Evolutionary conservation across 2,888 invertebrate species (phyloP), one percentile per base, ranked within the genome.

Genomic region (Drosophila aldrichi): DNA sequence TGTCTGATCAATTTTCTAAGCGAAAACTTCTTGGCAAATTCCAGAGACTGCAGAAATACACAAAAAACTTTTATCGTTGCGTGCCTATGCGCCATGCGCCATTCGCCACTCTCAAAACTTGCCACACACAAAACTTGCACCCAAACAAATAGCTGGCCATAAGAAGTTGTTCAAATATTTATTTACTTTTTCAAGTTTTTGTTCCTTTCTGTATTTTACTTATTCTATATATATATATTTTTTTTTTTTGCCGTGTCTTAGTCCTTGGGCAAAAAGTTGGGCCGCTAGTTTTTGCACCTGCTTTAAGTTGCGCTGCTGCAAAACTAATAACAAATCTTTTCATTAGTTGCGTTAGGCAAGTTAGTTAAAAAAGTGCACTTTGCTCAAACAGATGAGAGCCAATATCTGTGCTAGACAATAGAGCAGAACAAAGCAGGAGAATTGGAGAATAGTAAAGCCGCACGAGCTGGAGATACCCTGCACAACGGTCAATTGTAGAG

Each of bases 311-410:
- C 48, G 54, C 41, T 63, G 63, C 64, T 64, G 74, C 70, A 67
- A 74, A 86, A 88, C 89, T 88, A 89, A 85, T 85, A 85, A 89
- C 89, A 85, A 85, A 89, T 89, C 89, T 88, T 85, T 85, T 85
- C 84, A 85, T 85, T 85, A 85, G 89, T 89, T 85, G 79, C 82
- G 71, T 85, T 89, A 89, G 88, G 81, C 88, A 89, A 89, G 88
- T 87, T 84, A 87, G 89, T 84, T 84, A 89, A 85, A 88, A 71
- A 77, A 81, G 74, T 84, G 88, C 85, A 89, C 84, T 89, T 77
- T 69, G 34, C 70, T 68, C 79, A 70, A 84, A 84, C 84, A 83
- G 89, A 89, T 89, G 74, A 41, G 44, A 52, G 46, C 41, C 69
- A 55, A 55, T 58, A 38, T 41, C 32, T 41, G n/a, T n/a, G 34